A percentile compares a stretch with the other conserved stretches of the same genome.
These are phyloP conservation scores for Euzophera pinguis DNA, from an alignment of 2,888 invertebrate genomes.

Conservation along the genomic window DNA sequence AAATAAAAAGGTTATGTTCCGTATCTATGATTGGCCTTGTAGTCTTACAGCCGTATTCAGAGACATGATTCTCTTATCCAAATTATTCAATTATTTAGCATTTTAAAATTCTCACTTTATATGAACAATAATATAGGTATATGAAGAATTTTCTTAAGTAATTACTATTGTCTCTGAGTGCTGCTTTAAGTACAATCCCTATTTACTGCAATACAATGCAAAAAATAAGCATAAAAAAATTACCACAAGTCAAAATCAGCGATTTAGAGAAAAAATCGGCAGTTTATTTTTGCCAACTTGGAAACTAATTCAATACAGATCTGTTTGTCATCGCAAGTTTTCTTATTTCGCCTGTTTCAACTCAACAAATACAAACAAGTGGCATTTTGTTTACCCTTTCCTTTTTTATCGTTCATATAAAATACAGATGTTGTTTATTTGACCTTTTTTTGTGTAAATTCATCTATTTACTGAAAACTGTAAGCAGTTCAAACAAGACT, in stretches of 20 bases:
- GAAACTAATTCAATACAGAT: conserved; percentile 55
- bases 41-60: too few species aligned
- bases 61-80: too few species aligned
- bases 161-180: too few species aligned
- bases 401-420: conserved; percentile 8
- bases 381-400: conserved; percentile 10
- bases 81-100: too few species aligned
- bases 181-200: too few species aligned
- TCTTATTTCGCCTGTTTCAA: conserved; percentile 19
- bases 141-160: too few species aligned
- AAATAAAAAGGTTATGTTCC: too few species aligned
- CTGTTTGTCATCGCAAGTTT: conserved; percentile 28
- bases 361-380: conserved; percentile 4
- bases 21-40: too few species aligned
- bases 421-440: conserved; percentile 4
- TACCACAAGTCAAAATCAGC: conserved; percentile 18
- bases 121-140: too few species aligned
- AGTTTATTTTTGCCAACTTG: conserved; percentile 40
- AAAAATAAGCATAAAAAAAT: conserved; percentile 12
- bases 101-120: too few species aligned
- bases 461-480: neutral
- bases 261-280: conserved; percentile 36
- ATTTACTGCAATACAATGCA: neutral
- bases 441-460: neutral
- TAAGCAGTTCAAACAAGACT: too few species aligned